Percentiles rank a stretch among this genome's conserved stretches.
phyloP scores from a whole-genome alignment of 2,888 invertebrate species.

The Cybosia mesomella region DNA sequence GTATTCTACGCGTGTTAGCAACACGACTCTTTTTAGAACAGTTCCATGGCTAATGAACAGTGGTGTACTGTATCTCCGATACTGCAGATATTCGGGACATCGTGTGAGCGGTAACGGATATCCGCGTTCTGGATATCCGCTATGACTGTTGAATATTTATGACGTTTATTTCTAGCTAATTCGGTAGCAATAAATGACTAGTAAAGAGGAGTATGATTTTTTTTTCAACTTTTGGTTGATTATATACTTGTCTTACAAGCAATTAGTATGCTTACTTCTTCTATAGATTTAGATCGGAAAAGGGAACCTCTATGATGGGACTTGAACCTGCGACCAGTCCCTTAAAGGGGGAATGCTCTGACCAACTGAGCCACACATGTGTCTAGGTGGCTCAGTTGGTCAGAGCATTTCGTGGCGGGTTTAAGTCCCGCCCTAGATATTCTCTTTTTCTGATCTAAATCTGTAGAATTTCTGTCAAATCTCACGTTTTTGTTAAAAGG shows the following conservation, averaged over 20 bases:
- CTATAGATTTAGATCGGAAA: no score
- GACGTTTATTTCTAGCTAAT: not conserved
- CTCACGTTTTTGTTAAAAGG: no score
- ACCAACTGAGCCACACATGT: no score
- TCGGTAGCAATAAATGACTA: not conserved
- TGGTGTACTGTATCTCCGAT: conserved; percentile 18
- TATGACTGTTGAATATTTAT: conserved; percentile 14
- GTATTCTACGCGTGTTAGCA: conserved; percentile 23
- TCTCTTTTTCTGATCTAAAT: no score
- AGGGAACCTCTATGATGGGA: no score
- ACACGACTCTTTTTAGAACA: conserved; percentile 35
- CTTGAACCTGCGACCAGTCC: no score
- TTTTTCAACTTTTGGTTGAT: not conserved
- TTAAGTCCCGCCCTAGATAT: no score
- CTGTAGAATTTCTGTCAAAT: no score
- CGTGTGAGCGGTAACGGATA: not conserved
- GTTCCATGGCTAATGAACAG: conserved; percentile 38
- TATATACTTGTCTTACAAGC: no score
- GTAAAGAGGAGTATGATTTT: not conserved
- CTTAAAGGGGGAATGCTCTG: no score
- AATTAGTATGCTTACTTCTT: not conserved
- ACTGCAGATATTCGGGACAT: conserved; percentile 28
- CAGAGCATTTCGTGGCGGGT: no score
- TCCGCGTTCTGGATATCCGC: conserved; percentile 8
- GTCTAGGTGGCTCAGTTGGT: no score